A percentile compares a stretch with the other conserved stretches of the same genome.
Evolutionary conservation across 2,797 vertebrate genomes (phyloP).

Genomic region (Scleropages formosus): DNA sequence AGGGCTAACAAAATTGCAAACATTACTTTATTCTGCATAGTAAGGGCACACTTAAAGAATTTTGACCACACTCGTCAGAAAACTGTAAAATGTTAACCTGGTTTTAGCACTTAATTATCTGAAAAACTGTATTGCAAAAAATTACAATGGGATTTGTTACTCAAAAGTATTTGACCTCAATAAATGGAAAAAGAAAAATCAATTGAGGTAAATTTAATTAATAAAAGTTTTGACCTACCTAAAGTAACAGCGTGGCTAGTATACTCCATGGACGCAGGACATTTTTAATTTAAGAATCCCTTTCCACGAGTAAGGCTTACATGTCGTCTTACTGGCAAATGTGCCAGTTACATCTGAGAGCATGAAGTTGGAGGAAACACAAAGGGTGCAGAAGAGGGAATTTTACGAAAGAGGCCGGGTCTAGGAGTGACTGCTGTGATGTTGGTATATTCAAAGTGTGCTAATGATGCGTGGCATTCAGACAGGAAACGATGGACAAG

Average conservation of each 20-base stretch:
- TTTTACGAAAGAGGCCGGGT: slow-evolving; percentile 39
- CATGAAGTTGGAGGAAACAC: neutral
- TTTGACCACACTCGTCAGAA: too few species aligned
- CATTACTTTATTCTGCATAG: too few species aligned
- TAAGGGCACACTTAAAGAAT: too few species aligned
- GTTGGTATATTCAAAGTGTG: slow-evolving; percentile 61
- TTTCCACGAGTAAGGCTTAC: slow-evolving; percentile 9
- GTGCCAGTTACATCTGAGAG: slow-evolving; percentile 3
- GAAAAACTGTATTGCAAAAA: neutral
- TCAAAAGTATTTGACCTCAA: neutral
- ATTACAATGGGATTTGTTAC: neutral
- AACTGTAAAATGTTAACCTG: too few species aligned
- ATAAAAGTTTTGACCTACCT: slow-evolving; percentile 33
- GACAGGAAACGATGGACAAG: slow-evolving; percentile 54
- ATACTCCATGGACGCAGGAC: neutral
- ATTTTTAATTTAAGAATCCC: neutral
- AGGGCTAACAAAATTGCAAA: too few species aligned
- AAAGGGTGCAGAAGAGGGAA: slow-evolving; percentile 9
- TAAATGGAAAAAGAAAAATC: neutral
- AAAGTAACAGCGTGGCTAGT: neutral
- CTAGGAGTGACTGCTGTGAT: slow-evolving; percentile 57
- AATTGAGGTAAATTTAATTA: neutral
- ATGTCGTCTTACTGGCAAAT: neutral
- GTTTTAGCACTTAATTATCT: too few species aligned
- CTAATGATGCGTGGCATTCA: slow-evolving; percentile 71